Percentiles rank a stretch among this genome's conserved stretches.
Evolutionary conservation across 2,888 invertebrate genomes (phyloP).

Genomic region (Stenurella melanura): DNA sequence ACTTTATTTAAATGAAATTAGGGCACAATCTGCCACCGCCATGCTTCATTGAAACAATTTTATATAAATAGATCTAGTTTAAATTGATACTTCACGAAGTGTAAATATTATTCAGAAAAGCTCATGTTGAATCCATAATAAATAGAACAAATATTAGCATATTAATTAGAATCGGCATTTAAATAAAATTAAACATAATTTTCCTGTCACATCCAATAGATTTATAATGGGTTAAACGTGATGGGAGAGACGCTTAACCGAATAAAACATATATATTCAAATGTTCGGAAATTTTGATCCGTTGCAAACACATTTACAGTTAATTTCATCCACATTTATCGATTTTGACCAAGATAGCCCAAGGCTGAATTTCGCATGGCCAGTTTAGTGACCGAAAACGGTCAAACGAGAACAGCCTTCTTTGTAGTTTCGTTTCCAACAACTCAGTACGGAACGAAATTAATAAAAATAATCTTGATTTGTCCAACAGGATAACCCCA

Average conservation of each 20-base stretch:
- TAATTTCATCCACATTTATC: too few relatives aligned
- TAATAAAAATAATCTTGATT: too few relatives aligned
- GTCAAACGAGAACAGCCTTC: too few relatives aligned
- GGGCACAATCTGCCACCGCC: not conserved
- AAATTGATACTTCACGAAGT: constrained; percentile 2
- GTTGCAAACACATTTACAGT: too few relatives aligned
- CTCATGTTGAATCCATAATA: constrained; percentile 5
- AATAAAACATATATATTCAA: not conserved
- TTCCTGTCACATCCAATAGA: constrained; percentile 24
- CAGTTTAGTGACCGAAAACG: too few relatives aligned
- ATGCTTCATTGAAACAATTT: not conserved
- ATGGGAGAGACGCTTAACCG: constrained; percentile 9
- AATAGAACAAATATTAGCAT: constrained; percentile 28
- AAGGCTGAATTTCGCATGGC: too few relatives aligned
- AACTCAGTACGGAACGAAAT: too few relatives aligned
- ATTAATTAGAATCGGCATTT: constrained; percentile 30
- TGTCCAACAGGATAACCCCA: too few relatives aligned
- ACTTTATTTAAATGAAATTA: too few relatives aligned
- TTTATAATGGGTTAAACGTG: constrained; percentile 8
- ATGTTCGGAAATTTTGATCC: too few relatives aligned
- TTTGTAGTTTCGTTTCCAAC: too few relatives aligned
- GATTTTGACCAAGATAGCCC: too few relatives aligned
- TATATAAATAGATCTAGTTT: constrained; percentile 9
- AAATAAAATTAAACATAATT: constrained; percentile 28
- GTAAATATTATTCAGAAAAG: constrained; percentile 13